These are phyloP conservation scores for Eumeta japonica DNA, from an alignment of 1,140 invertebrate species.

Conservation along the genomic window DNA sequence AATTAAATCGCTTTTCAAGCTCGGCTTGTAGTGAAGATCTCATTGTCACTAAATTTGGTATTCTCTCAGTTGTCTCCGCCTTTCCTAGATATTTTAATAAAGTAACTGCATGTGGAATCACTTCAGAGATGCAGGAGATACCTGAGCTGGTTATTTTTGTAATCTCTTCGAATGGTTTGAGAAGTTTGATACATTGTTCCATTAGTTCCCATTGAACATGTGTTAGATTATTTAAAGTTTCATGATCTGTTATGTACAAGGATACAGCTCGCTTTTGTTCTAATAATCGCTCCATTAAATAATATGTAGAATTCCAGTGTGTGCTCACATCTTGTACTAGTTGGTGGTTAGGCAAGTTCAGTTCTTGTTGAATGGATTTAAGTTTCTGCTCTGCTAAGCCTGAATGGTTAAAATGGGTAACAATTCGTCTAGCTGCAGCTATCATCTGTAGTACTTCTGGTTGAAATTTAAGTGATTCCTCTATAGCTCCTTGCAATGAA, in stretches of 20 bases:
- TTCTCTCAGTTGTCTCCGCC: slow-evolving; percentile 9
- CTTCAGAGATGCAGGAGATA: slow-evolving; percentile 17
- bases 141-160: slow-evolving; percentile 19
- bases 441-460: slow-evolving; percentile 15
- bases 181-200: slow-evolving; percentile 17
- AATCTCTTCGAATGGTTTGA: no score
- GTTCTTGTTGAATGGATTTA: slow-evolving; percentile 18
- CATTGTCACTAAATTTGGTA: slow-evolving; percentile 12
- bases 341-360: no score
- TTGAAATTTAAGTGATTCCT: slow-evolving; percentile 16
- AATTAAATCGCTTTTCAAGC: slow-evolving; percentile 15
- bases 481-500: slow-evolving; percentile 16
- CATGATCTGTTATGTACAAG: slow-evolving; percentile 21
- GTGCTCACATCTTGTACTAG: slow-evolving; percentile 24
- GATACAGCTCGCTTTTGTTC: no score
- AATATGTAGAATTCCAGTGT: no score
- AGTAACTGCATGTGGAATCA: slow-evolving; percentile 17
- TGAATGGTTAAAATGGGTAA: slow-evolving; percentile 24
- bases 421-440: slow-evolving; percentile 17
- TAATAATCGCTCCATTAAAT: no score
- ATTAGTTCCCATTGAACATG: slow-evolving; percentile 17
- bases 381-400: slow-evolving; percentile 20
- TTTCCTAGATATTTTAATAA: slow-evolving; percentile 16
- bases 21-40: slow-evolving; percentile 9
- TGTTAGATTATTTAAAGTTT: slow-evolving; percentile 12